These are phyloP conservation scores for Operophtera brumata DNA, from an alignment of 2,888 invertebrate genomes.

Conservation along the genomic window DNA sequence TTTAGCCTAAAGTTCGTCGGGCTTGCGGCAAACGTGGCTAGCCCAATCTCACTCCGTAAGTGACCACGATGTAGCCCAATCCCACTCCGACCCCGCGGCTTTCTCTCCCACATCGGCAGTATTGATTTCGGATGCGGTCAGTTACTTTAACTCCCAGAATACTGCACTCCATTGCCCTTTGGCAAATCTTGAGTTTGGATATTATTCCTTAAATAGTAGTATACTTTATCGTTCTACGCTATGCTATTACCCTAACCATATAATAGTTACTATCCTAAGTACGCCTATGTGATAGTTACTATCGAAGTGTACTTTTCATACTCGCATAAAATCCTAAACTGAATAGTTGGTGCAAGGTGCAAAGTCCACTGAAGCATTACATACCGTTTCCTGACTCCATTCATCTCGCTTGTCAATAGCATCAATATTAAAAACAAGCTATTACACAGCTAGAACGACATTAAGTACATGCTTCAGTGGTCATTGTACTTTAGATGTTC, in stretches of 20 bases:
- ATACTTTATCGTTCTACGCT: neutral
- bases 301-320: slow-evolving; percentile 35
- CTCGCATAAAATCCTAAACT: slow-evolving; percentile 37
- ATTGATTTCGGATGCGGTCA: too few relatives aligned
- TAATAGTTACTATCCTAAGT: slow-evolving; percentile 36
- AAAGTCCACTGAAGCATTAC: slow-evolving; percentile 2
- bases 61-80: too few relatives aligned
- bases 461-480: slow-evolving; percentile 4
- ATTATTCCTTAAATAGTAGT: too few relatives aligned
- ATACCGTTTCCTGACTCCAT: neutral
- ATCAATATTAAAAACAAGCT: neutral
- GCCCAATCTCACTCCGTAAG: neutral
- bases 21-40: too few relatives aligned
- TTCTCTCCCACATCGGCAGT: too few relatives aligned
- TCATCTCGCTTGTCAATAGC: neutral
- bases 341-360: slow-evolving; percentile 21
- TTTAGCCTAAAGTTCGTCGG: too few relatives aligned
- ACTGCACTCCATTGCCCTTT: too few relatives aligned
- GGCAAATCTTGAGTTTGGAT: too few relatives aligned
- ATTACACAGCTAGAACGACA: neutral
- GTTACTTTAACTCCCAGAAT: too few relatives aligned
- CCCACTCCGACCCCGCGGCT: too few relatives aligned
- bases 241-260: slow-evolving; percentile 17
- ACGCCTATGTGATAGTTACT: slow-evolving; percentile 33
- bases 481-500: slow-evolving; percentile 14